phyloP scores from a whole-genome alignment of 2,797 vertebrate genomes.

The Chiroxiphia lanceolata region DNA sequence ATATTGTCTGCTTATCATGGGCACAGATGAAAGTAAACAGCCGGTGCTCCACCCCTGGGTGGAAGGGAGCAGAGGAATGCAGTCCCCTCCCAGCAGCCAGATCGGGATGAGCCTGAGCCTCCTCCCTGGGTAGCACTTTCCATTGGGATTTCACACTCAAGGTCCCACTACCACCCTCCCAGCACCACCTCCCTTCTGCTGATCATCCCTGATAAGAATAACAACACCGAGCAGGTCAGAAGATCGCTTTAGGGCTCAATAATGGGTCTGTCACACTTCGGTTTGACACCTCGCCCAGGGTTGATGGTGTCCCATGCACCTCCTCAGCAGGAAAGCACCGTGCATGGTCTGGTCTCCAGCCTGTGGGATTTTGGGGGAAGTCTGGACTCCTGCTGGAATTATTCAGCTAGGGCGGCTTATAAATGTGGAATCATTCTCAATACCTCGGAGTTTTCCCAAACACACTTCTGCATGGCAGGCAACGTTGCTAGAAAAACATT shows the following conservation, averaged over 20 bases:
- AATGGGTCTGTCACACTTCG: neutral
- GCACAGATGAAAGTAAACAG: neutral
- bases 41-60: conserved; percentile 23
- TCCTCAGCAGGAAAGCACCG: accelerated
- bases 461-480: neutral
- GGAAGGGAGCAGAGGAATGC: conserved; percentile 7
- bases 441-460: neutral
- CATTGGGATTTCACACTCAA: neutral
- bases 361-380: neutral
- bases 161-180: neutral
- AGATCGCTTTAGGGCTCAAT: neutral
- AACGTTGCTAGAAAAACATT: neutral
- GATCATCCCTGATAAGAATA: neutral
- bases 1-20: neutral
- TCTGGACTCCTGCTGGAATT: neutral
- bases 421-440: neutral
- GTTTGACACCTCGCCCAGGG: neutral
- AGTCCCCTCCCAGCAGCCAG: neutral
- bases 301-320: neutral
- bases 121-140: neutral
- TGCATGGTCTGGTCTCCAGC: accelerated
- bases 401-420: accelerated
- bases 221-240: accelerated
- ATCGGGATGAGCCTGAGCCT: neutral
- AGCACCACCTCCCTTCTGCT: neutral